Base-by-base conservation (phyloP, 2,113 vertebrate genomes). In the Cyrtonyx montezumae region DNA sequence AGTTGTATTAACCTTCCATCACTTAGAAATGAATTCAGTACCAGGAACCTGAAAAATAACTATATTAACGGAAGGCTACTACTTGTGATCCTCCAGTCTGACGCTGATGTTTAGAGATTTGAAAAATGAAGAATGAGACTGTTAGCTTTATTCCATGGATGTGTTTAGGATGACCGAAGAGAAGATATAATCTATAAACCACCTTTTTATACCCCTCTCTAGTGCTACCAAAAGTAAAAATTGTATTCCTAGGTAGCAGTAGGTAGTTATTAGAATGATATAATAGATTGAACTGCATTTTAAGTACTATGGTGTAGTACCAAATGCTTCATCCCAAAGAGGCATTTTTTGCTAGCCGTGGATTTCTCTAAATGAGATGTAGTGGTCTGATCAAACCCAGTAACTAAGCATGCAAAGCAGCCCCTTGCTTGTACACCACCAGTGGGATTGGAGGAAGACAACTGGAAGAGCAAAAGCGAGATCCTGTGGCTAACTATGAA, bases 371-470 rank as follows among this genome's bases (percentile, higher is more conserved):
- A 58, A 53, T 65, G 18, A 91, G 32, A 5, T 56, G 0, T 8
- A 26, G 30, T 58, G 49, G 8, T 12, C 67, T 88, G 63, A 53
- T 43, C 30, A 5, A 17, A 86, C 58, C 16, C 37, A 85, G 43
- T 48, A 71, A 28, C 71, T 34, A 12, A 59, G 34, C 12, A 67
- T 8, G 14, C 26, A 9, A 15, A 21, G 9, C 48, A 73, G 14
- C 22, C 3, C 0, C n/a, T 69, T 2, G 3, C 18, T 87, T 5
- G 2, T 19, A 26, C 2, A 37, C 15, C 6, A 36, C 22, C 4
- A 9, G 22, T 2, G 5, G 28, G 7, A 11, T n/a, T 22, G 34
- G 37, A 63, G 32, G 49, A 80, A 43, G n/a, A 34, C 32, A 51
- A 22, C 1, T 34, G 21, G n/a, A 69, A 45, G 8, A 78, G n/a